Base-by-base conservation (phyloP, 2,888 invertebrate genomes). In the Papilio elwesi region DNA sequence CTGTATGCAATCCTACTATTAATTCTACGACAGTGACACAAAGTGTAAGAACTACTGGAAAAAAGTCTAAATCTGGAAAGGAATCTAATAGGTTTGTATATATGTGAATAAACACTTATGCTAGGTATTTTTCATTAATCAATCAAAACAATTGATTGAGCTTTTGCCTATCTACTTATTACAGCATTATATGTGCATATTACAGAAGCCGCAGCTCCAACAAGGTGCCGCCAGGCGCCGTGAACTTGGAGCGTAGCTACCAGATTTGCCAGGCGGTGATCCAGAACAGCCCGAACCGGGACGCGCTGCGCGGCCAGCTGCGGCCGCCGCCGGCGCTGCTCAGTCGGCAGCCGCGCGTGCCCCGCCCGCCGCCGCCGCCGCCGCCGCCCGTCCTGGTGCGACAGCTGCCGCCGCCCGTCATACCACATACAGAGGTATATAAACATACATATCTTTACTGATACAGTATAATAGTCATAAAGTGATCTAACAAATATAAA, bases 181-280 rank as follows among this genome's bases (percentile, higher is more conserved):
- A 26, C 10, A 67, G 13, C 11, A 6, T 49, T 48, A 38, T 49
- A 49, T 13, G 16, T 6, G 38, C 36, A 49, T 67, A 55, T 79
- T 92, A 70, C 82, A 92, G 95, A 70, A 94, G 93, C 79, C 92
- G 95, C 65, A 95, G 94, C 78, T 94, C 95, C 9, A 96, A 96
- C 82, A 97, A 97, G 86, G 96, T 97, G 75, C 98, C 98, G 0
- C 98, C 98, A 0, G 98, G 98, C 1, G 97, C 97, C 6, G 97
- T 98, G 51, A 98, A 99, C 90, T 92, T 98, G 70, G 98, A 98
- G 87, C 95, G 99, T 72, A 98, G 98, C 86, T 98, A 98, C 89
- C 98, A 98, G 92, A 99, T 99, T 81, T 98, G 97, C 83, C 97
- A 97, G 89, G 97, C 97, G 59, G 97, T 97, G n/a, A 97, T 99